Conservation (phyloP, 2,888 invertebrate species). For the Argyresthia albistria region DNA sequence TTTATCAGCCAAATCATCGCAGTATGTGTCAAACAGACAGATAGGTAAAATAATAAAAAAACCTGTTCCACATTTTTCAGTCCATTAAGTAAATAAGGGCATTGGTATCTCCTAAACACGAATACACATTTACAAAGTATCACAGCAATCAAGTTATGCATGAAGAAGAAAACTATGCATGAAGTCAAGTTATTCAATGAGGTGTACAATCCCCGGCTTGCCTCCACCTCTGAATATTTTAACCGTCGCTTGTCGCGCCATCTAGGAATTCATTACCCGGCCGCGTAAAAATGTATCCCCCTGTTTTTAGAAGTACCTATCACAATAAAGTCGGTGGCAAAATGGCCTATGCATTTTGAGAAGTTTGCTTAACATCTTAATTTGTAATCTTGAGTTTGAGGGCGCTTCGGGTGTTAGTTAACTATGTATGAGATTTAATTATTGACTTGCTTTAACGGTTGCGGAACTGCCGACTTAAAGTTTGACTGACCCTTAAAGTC, state of each 20-base stretch:
- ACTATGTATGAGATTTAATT: no score
- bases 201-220: neutral
- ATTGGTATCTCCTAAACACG: no score
- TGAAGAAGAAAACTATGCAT: constrained; percentile 55
- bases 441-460: no score
- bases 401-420: no score
- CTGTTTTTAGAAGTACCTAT: constrained; percentile 68
- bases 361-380: neutral
- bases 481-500: no score
- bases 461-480: no score
- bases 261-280: constrained; percentile 49
- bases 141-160: neutral
- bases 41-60: no score
- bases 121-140: neutral
- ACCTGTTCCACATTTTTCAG: no score
- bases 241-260: constrained; percentile 24
- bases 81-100: no score
- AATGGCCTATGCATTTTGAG: neutral
- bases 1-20: no score
- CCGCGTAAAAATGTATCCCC: constrained; percentile 48
- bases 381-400: constrained; percentile 13
- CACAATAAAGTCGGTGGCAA: constrained; percentile 49
- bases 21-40: no score
- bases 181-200: constrained; percentile 59
- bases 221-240: constrained; percentile 1